Conservation (phyloP, 2,797 vertebrate genomes). For the Protosalanx chinensis region DNA sequence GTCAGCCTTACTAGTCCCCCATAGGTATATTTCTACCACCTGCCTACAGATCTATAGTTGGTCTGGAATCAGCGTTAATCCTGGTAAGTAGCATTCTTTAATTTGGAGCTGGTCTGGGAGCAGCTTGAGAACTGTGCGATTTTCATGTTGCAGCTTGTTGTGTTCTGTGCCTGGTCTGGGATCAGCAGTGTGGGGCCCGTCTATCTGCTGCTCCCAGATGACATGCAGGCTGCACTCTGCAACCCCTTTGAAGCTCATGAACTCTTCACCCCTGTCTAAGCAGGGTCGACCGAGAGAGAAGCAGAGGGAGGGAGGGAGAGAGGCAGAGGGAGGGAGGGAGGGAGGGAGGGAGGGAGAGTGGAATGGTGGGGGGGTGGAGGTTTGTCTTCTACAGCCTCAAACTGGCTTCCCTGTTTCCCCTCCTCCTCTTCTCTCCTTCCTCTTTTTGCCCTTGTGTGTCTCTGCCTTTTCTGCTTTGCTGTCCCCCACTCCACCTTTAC, state of each 20-base stretch:
- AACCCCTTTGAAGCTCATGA: conserved; percentile 76
- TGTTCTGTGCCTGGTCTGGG: conserved; percentile 62
- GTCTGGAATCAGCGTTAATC: conserved; percentile 59
- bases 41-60: conserved; percentile 34
- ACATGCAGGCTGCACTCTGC: conserved; percentile 72
- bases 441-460: conserved; percentile 33
- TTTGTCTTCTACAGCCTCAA: conserved; percentile 59
- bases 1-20: too few species aligned
- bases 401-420: conserved; percentile 17
- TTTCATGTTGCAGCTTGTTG: too few species aligned
- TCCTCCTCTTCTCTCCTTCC: conserved; percentile 37
- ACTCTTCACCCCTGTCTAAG: conserved; percentile 79
- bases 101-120: too few species aligned
- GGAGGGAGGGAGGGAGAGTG: conserved; percentile 53
- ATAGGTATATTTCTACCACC: too few species aligned
- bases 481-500: conserved; percentile 36
- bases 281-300: conserved; percentile 74
- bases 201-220: conserved; percentile 72
- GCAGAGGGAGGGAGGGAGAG: too few species aligned
- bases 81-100: too few species aligned
- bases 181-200: conserved; percentile 38
- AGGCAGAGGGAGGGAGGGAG: conserved; percentile 47
- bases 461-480: conserved; percentile 1
- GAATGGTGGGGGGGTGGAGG: conserved; percentile 47
- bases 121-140: too few species aligned